phyloP scores from a whole-genome alignment of 2,888 invertebrate species.

The Ectropis crepuscularia region DNA sequence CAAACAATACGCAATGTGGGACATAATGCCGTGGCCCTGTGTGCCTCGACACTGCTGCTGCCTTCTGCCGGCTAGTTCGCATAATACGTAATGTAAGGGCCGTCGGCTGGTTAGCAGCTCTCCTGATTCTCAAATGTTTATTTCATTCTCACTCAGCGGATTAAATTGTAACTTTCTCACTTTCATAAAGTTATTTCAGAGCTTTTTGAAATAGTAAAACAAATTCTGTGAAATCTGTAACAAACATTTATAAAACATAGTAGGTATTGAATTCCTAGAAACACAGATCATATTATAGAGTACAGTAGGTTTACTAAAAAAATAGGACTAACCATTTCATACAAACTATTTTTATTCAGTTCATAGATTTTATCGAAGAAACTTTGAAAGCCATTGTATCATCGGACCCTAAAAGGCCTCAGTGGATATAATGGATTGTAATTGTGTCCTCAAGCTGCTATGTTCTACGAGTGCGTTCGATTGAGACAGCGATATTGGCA shows the following conservation, averaged over 20 bases:
- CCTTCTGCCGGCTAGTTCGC: constrained; percentile 60
- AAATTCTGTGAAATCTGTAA: not conserved
- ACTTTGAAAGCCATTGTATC: constrained; percentile 47
- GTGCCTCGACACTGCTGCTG: constrained; percentile 61
- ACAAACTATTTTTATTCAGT: no score
- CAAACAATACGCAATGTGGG: constrained; percentile 74
- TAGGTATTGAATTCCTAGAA: no score
- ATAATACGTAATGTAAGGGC: constrained; percentile 36
- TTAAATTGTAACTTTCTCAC: not conserved
- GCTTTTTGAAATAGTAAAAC: not conserved
- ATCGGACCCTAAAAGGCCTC: constrained; percentile 68
- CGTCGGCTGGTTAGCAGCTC: constrained; percentile 57
- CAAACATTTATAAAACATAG: no score
- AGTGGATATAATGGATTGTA: constrained; percentile 78
- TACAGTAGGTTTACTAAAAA: no score
- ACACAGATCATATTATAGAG: no score
- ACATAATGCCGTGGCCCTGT: constrained; percentile 73
- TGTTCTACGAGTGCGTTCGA: constrained; percentile 65
- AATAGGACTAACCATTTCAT: no score
- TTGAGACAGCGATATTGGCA: constrained; percentile 74
- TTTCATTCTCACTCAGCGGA: not conserved
- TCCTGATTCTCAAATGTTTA: constrained; percentile 16
- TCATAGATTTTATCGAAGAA: not conserved
- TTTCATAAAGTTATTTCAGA: not conserved
- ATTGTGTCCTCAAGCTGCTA: constrained; percentile 79